A percentile compares a stretch with the other conserved stretches of the same genome.
These are phyloP conservation scores for Adoxophyes honmai DNA, from an alignment of 1,140 invertebrate species.

Conservation along the genomic window DNA sequence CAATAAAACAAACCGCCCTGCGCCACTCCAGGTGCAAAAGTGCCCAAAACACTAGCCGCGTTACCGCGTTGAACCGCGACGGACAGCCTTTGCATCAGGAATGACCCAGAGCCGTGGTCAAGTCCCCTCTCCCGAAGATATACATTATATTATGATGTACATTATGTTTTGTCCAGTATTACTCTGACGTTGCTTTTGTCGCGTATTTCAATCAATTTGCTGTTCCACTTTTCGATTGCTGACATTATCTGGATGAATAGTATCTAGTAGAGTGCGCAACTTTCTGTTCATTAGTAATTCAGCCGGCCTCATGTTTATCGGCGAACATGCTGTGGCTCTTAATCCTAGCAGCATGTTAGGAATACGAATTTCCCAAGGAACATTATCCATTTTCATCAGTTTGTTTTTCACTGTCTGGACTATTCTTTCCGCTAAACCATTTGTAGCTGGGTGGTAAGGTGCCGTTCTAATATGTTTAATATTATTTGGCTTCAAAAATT, in stretches of 20 bases:
- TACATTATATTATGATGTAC: constrained; percentile 9
- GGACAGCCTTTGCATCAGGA: too few relatives aligned
- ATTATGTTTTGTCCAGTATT: constrained; percentile 17
- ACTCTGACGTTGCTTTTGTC: constrained; percentile 14
- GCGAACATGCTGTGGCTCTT: constrained; percentile 18
- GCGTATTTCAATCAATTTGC: constrained; percentile 18
- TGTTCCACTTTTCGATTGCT: constrained; percentile 10
- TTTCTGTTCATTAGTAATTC: constrained; percentile 20
- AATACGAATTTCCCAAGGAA: constrained; percentile 22
- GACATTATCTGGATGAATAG: constrained; percentile 20
- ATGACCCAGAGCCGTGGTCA: too few relatives aligned
- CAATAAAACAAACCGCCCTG: too few relatives aligned
- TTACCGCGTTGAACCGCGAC: too few relatives aligned
- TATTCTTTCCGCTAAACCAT: constrained; percentile 24
- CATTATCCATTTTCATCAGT: constrained; percentile 21
- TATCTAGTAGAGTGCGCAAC: constrained; percentile 20
- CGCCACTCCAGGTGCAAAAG: too few relatives aligned
- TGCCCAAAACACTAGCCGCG: too few relatives aligned
- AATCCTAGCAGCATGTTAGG: constrained; percentile 22
- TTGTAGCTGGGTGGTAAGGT: constrained; percentile 24
- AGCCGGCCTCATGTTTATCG: constrained; percentile 18
- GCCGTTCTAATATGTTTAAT: constrained; percentile 24
- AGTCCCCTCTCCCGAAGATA: too few relatives aligned
- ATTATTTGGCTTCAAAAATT: constrained; percentile 30
- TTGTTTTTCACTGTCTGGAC: constrained; percentile 26